A percentile compares a stretch with the other conserved stretches of the same genome.
Conservation (phyloP, 1,140 invertebrate genomes). For the Zaprionus kolodkinae region DNA sequence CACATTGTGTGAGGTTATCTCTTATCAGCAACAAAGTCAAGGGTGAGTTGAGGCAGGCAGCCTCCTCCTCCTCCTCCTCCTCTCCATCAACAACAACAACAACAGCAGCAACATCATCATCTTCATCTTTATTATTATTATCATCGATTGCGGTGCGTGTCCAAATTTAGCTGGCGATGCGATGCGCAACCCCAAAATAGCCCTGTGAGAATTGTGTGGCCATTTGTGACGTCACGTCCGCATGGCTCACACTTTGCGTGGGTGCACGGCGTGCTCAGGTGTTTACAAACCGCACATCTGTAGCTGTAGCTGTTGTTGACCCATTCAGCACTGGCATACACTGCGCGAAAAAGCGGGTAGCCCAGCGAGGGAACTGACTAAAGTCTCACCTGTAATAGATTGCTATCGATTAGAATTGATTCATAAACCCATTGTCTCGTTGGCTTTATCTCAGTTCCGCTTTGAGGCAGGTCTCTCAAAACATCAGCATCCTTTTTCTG, state of each 20-base stretch:
- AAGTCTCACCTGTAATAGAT: too few relatives aligned
- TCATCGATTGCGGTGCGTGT: neutral
- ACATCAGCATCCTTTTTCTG: neutral
- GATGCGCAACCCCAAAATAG: constrained; percentile 21
- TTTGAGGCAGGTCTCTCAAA: too few relatives aligned
- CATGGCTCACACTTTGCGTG: constrained; percentile 11
- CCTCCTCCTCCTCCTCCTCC: neutral
- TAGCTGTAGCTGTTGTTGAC: constrained; percentile 13
- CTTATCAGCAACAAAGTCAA: constrained; percentile 5
- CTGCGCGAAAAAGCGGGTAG: neutral
- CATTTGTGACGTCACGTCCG: constrained; percentile 26
- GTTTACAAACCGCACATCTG: constrained; percentile 17
- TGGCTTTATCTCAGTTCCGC: too few relatives aligned
- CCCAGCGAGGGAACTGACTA: neutral
- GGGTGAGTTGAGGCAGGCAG: neutral
- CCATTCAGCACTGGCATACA: constrained; percentile 1
- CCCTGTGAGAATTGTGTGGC: constrained; percentile 5
- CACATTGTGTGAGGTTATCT: neutral
- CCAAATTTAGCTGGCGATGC: neutral
- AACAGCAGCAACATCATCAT: neutral
- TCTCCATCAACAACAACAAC: neutral
- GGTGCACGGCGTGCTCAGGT: constrained; percentile 15
- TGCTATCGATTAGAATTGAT: too few relatives aligned
- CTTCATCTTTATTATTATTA: neutral
- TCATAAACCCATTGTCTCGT: too few relatives aligned